Evolutionary conservation across 2,888 invertebrate genomes (phyloP), one percentile per base, ranked within the genome.

Genomic region (Allacma fusca): DNA sequence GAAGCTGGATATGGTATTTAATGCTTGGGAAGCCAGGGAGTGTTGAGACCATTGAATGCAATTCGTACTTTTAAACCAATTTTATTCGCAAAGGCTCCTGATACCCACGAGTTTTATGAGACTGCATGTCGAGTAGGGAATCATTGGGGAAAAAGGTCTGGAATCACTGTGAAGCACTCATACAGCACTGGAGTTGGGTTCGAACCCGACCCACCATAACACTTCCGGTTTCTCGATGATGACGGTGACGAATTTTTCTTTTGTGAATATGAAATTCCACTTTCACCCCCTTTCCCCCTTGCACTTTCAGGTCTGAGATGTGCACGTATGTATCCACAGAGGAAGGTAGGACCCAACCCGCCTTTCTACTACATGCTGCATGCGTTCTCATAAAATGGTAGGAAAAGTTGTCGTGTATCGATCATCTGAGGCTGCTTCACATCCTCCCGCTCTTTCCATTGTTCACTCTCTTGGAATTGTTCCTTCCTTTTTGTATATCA

Each of bases 161-260:
- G 13, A 9, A 40, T 5, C 5, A 13, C n/a, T n/a, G n/a, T 26
- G 28, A n/a, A 34, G 68, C 40, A 34, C 68, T 68, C 29, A 23
- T 2, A 24, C 24, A 70, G 26, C 13, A 40, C 16, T 70, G 70
- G 24, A 44, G 44, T 70, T 70, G 70, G 50, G 26, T 50, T 70
- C 68, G 44, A 71, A 76, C 72, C 78, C 78, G 76, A 78, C 78
- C 79, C 79, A 79, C 76, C 79, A 75, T 76, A 76, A 21, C 72
- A 76, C 76, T 76, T 79, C 76, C 79, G 76, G 79, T n/a, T 76
- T 79, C 76, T 79, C 70, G 62, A 73, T 73, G 75, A 69, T 64
- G 74, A 79, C 69, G 79, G 79, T 79, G 79, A 79, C 79, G 79
- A 79, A 79, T 79, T 79, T 73, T 73, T 74, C 76, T 79, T 69